phyloP scores from a whole-genome alignment of 2,113 vertebrate species.

The Rallus limicola region DNA sequence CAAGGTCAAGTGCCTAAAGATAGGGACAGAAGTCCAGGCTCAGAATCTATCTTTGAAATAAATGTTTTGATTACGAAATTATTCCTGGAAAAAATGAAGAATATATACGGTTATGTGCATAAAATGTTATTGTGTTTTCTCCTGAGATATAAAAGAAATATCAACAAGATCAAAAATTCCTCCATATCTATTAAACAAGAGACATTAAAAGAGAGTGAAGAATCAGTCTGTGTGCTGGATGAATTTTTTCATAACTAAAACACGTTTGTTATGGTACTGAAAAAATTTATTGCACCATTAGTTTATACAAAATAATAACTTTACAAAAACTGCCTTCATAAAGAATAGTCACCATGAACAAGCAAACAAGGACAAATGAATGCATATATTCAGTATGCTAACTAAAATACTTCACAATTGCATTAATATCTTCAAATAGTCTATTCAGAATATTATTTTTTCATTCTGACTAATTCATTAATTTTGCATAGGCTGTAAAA shows the following conservation, averaged over 20 bases:
- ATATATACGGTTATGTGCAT: neutral
- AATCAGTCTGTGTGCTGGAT: neutral
- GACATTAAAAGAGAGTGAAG: neutral
- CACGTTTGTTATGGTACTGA: neutral
- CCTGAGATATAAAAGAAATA: neutral
- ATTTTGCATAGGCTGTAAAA: neutral
- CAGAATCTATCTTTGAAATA: neutral
- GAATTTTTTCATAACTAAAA: conserved; percentile 24
- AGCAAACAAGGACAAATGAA: conserved; percentile 26
- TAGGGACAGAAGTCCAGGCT: neutral
- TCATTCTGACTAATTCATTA: conserved; percentile 15
- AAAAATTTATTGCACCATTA: conserved; percentile 17
- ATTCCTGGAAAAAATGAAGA: neutral
- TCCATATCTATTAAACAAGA: neutral
- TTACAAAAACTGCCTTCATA: conserved; percentile 15
- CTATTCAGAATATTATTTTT: conserved; percentile 3
- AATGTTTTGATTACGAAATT: neutral
- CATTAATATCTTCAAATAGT: conserved; percentile 10
- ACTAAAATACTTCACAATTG: conserved; percentile 40
- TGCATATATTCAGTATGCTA: neutral
- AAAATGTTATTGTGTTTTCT: neutral
- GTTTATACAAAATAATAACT: conserved; percentile 3
- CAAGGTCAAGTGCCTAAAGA: neutral
- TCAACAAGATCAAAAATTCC: neutral
- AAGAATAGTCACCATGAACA: neutral